A percentile compares a stretch with the other conserved stretches of the same genome.
Conservation (phyloP, 2,113 vertebrate genomes). For the Oryzias celebensis region DNA sequence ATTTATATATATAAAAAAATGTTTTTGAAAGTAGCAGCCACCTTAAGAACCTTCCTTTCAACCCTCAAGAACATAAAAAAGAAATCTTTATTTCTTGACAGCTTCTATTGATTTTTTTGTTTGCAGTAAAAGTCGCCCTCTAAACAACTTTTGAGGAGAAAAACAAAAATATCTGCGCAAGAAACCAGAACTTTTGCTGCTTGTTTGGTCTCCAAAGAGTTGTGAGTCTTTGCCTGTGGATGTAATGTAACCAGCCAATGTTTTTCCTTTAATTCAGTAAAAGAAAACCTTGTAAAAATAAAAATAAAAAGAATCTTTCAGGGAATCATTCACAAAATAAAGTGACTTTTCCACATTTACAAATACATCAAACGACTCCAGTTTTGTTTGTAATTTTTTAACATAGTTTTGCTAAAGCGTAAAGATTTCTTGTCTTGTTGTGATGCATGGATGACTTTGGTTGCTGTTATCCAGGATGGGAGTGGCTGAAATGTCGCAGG, state of each 20-base stretch:
- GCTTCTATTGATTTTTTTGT: conserved; percentile 2
- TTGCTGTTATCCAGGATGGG: conserved; percentile 36
- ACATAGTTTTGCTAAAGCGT: too few species aligned
- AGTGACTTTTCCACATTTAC: too few species aligned
- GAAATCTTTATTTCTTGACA: background rate
- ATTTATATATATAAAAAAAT: background rate
- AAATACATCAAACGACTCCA: too few species aligned
- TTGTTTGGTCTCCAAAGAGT: conserved; percentile 35
- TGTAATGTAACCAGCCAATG: conserved; percentile 24
- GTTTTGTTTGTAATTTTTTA: too few species aligned
- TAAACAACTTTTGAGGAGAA: background rate
- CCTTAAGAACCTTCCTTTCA: background rate
- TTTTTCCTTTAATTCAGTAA: background rate
- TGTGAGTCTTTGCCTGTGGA: conserved; percentile 27
- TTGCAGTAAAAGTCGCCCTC: background rate
- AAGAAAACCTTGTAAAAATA: too few species aligned
- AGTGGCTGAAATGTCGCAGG: conserved; percentile 54
- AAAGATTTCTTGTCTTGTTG: background rate
- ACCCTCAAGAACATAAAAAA: background rate
- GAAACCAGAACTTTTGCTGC: conserved; percentile 14
- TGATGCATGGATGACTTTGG: conserved; percentile 3
- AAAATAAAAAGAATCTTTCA: too few species aligned
- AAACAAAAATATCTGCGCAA: conserved; percentile 18
- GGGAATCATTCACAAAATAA: too few species aligned
- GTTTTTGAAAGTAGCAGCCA: too few species aligned